Conservation (phyloP, 2,888 invertebrate genomes). For the Dexiosoma caninum region DNA sequence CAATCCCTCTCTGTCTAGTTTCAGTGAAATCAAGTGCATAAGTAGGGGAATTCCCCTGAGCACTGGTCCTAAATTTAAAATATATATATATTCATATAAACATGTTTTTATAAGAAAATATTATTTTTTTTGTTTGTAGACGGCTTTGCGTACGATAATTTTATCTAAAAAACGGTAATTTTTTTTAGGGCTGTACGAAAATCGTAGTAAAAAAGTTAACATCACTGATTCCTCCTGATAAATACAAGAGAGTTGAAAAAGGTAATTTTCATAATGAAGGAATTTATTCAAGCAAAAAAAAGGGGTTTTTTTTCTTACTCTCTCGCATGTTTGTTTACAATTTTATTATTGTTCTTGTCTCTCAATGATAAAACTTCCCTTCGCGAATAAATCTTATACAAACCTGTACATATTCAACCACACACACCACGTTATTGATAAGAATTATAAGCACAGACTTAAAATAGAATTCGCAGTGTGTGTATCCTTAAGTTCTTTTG, state of each 20-base stretch:
- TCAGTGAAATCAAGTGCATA: too few species aligned
- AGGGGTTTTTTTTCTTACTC: slow-evolving; percentile 13
- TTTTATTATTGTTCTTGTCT: background rate
- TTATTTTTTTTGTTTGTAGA: too few species aligned
- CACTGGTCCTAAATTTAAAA: too few species aligned
- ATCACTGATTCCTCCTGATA: too few species aligned
- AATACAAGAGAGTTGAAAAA: background rate
- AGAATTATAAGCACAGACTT: background rate
- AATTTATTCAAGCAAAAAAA: slow-evolving; percentile 34
- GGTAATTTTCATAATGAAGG: slow-evolving; percentile 45
- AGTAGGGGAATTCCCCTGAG: too few species aligned
- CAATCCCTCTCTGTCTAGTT: too few species aligned
- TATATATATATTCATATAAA: too few species aligned
- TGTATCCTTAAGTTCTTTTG: slow-evolving; percentile 5
- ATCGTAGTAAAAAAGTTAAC: too few species aligned
- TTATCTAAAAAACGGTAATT: too few species aligned
- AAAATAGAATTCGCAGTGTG: background rate
- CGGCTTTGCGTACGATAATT: too few species aligned
- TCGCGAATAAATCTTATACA: slow-evolving; percentile 29
- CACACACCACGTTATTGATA: background rate
- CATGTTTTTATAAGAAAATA: too few species aligned
- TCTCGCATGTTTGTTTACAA: slow-evolving; percentile 6
- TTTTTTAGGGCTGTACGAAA: too few species aligned
- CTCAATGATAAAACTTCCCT: slow-evolving; percentile 42
- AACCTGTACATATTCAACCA: slow-evolving; percentile 54